These are phyloP conservation scores for Pachypanchax playfairii DNA, from an alignment of 2,113 vertebrate genomes.

Conservation along the genomic window DNA sequence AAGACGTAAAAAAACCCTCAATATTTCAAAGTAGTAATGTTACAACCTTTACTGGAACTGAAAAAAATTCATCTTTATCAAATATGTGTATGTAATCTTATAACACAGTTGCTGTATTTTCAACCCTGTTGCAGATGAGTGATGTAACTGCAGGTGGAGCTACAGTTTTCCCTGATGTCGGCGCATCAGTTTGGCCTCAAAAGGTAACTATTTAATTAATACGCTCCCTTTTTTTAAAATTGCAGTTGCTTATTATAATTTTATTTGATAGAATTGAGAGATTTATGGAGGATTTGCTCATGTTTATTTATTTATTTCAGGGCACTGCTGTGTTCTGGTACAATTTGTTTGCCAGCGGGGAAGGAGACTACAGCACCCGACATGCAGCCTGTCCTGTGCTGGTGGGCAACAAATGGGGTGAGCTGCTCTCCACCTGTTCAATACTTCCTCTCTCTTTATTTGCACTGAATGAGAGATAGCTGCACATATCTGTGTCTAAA, in stretches of 20 bases:
- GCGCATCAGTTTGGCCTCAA: slow-evolving; percentile 92
- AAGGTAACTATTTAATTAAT: slow-evolving; percentile 81
- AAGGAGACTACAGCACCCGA: slow-evolving; percentile 74
- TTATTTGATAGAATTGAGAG: background rate
- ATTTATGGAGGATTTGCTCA: slow-evolving; percentile 1
- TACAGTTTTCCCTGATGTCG: slow-evolving; percentile 97
- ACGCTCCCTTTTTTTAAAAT: background rate
- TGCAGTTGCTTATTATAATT: background rate
- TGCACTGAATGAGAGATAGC: too few species aligned
- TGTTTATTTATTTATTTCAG: slow-evolving; percentile 36
- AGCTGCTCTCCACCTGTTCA: slow-evolving; percentile 21
- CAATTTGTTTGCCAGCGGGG: slow-evolving; percentile 70
- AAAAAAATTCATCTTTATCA: too few species aligned
- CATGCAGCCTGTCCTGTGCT: slow-evolving; percentile 74
- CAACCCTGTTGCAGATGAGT: slow-evolving; percentile 89
- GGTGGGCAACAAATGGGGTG: slow-evolving; percentile 76
- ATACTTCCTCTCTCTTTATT: background rate
- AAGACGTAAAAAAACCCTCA: too few species aligned
- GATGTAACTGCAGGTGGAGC: slow-evolving; percentile 95
- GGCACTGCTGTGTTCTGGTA: slow-evolving; percentile 73
- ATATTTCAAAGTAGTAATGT: too few species aligned
- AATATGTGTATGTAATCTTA: too few species aligned
- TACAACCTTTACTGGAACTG: too few species aligned
- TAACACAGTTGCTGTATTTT: too few species aligned
- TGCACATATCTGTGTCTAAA: too few species aligned